These are phyloP conservation scores for Plusia festucae DNA, from an alignment of 2,888 invertebrate species.

Conservation along the genomic window DNA sequence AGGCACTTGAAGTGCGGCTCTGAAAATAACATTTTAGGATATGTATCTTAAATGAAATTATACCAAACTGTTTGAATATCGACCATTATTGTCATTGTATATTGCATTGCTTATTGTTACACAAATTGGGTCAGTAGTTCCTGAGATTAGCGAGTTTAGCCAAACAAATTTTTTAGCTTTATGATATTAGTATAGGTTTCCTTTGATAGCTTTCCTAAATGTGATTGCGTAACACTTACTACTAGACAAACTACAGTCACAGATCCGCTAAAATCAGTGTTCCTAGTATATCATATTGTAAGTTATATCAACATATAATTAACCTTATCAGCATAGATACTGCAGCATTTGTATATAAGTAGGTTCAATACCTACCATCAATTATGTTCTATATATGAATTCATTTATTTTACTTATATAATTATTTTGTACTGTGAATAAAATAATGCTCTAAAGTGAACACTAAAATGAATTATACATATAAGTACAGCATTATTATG, in stretches of 20 bases:
- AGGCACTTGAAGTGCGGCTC: slow-evolving; percentile 95
- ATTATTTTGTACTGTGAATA: too few species aligned
- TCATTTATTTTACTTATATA: neutral
- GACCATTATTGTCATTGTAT: neutral
- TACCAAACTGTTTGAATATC: neutral
- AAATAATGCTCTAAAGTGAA: too few species aligned
- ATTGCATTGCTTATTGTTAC: too few species aligned
- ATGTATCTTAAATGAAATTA: neutral
- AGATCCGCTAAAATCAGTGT: neutral
- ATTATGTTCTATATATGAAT: neutral
- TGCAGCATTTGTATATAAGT: neutral
- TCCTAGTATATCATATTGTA: neutral
- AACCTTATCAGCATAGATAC: neutral
- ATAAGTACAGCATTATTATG: too few species aligned
- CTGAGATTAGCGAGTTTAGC: too few species aligned
- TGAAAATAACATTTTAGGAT: slow-evolving; percentile 82
- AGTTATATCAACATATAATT: slow-evolving; percentile 4
- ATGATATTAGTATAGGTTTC: too few species aligned
- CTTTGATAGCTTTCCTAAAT: neutral
- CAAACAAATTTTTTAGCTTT: too few species aligned
- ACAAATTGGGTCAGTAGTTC: too few species aligned
- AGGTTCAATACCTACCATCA: neutral
- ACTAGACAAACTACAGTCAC: slow-evolving; percentile 2
- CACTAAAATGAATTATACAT: too few species aligned
- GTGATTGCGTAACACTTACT: neutral